phyloP scores from a whole-genome alignment of 2,888 invertebrate genomes.

The Byasa hedistus region DNA sequence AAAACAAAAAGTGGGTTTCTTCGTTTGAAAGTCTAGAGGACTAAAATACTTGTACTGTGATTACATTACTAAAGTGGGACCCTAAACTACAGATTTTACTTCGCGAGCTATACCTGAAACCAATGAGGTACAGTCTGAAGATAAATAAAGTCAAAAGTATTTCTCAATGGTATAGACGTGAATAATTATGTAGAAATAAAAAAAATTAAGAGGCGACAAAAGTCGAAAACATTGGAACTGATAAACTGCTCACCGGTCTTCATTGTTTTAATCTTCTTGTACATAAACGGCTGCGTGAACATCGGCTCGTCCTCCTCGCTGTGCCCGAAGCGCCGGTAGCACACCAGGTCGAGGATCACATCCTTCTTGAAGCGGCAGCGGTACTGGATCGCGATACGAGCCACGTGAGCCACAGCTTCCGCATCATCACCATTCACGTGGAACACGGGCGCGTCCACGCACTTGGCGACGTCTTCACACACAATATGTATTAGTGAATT shows the following conservation, averaged over 20 bases:
- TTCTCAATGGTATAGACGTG: no score
- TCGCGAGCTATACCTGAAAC: no score
- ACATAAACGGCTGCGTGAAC: conserved; percentile 97
- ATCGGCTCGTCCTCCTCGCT: conserved; percentile 97
- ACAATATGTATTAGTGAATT: no score
- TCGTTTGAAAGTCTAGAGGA: no score
- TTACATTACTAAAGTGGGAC: no score
- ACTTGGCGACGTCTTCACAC: conserved; percentile 87
- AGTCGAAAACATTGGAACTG: no score
- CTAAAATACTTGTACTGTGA: no score
- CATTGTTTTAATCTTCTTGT: conserved; percentile 88
- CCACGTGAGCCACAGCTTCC: conserved; percentile 93
- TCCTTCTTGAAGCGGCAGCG: conserved; percentile 92
- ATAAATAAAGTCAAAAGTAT: no score
- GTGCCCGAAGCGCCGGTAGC: conserved; percentile 93
- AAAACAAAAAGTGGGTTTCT: not conserved
- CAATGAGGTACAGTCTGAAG: no score
- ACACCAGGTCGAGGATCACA: conserved; percentile 90
- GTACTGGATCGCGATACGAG: conserved; percentile 94
- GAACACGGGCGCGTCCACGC: conserved; percentile 94
- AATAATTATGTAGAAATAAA: no score
- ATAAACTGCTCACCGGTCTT: conserved; percentile 60
- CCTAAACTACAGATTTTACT: no score
- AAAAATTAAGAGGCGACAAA: no score
- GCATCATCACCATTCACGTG: conserved; percentile 97